These are phyloP conservation scores for Colinus virginianus DNA, from an alignment of 2,113 vertebrate genomes.

Conservation along the genomic window DNA sequence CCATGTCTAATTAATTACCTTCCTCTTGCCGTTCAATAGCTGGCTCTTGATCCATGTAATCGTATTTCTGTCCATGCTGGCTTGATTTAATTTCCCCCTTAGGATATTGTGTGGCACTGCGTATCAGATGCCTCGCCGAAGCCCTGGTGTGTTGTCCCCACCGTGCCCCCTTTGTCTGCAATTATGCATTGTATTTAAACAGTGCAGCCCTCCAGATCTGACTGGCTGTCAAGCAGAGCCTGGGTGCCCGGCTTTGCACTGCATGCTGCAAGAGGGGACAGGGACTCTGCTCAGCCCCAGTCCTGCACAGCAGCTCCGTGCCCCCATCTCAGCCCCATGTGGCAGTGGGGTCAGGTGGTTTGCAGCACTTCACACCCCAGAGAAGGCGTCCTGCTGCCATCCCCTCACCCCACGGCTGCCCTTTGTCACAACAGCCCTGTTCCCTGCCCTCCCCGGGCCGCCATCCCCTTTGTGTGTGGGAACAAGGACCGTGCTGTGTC, in stretches of 20 bases:
- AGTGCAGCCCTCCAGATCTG: neutral
- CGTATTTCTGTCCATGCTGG: constrained; percentile 14
- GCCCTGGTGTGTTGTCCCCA: neutral
- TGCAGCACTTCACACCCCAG: neutral
- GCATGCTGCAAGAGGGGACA: neutral
- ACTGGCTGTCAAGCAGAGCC: neutral
- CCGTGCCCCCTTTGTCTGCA: neutral
- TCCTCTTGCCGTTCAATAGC: constrained; percentile 32
- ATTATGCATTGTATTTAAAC: neutral
- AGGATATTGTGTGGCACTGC: neutral
- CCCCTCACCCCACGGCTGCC: neutral
- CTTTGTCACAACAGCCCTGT: neutral
- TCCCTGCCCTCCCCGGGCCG: neutral
- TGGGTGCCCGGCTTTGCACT: neutral
- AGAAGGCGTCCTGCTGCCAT: neutral
- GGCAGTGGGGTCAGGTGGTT: neutral
- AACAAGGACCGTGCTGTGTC: constrained; percentile 74
- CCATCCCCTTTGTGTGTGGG: constrained; percentile 68
- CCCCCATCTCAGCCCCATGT: neutral
- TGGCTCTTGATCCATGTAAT: constrained; percentile 56
- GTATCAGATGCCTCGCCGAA: neutral
- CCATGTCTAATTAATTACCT: constrained; percentile 57
- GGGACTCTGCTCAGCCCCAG: neutral
- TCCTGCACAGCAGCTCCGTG: neutral
- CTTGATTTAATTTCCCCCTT: constrained; percentile 65